These are phyloP conservation scores for Montipora sp. DNA, from an alignment of 64 coral and sea anemone genomes.

Conservation along the genomic window DNA sequence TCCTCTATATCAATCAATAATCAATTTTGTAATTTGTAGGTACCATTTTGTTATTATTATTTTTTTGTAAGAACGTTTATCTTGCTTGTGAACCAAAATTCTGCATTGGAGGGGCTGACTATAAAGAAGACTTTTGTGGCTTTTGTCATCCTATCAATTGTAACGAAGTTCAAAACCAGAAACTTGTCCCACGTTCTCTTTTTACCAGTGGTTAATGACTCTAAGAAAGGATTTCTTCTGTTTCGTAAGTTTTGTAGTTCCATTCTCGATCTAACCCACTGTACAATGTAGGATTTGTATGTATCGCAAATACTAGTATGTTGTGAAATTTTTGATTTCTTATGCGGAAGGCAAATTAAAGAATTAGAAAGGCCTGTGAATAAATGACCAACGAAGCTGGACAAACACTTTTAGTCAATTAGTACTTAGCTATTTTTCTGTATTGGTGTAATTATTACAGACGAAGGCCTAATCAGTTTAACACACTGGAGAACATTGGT, in stretches of 20 bases:
- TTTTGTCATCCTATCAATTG: no score
- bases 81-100: background rate
- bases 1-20: background rate
- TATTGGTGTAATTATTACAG: background rate
- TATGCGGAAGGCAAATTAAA: background rate
- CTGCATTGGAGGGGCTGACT: no score
- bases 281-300: constrained; percentile 8
- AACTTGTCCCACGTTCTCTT: background rate
- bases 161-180: no score
- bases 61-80: background rate
- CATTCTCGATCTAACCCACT: background rate
- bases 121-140: no score
- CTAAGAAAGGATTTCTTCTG: background rate
- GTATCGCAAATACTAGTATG: background rate
- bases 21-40: background rate
- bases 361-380: background rate
- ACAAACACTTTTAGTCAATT: constrained; percentile 22
- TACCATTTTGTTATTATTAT: no score
- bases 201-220: background rate
- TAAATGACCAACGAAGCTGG: background rate
- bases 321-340: background rate
- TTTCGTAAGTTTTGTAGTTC: background rate
- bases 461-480: background rate
- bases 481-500: background rate
- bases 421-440: constrained; percentile 49